Evolutionary conservation across 2,113 vertebrate species (phyloP).

Genomic region (Aldabrachelys gigantea): DNA sequence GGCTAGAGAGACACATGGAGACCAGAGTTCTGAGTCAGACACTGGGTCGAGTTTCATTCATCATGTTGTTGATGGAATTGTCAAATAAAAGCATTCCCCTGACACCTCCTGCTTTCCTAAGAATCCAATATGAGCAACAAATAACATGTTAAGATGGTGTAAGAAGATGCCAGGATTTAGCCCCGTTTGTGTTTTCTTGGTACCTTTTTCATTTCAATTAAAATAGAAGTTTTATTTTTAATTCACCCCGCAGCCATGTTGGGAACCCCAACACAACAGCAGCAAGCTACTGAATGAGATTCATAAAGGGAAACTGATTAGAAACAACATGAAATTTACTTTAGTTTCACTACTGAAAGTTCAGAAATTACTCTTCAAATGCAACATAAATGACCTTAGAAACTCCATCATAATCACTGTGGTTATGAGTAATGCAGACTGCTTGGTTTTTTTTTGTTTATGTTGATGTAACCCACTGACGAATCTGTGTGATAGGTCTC

Average conservation of each 20-base stretch:
- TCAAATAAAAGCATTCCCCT: neutral
- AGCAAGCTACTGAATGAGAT: fast-evolving
- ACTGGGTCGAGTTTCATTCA: neutral
- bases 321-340: neutral
- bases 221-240: neutral
- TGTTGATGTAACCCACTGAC: fast-evolving
- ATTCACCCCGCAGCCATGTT: neutral
- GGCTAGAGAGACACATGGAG: neutral
- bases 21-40: neutral
- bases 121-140: fast-evolving
- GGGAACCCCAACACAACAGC: neutral
- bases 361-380: neutral
- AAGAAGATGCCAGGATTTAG: no score
- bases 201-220: neutral
- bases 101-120: neutral
- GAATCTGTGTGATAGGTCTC: no score
- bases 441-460: neutral
- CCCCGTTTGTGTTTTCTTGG: fast-evolving
- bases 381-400: neutral
- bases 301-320: fast-evolving
- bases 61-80: neutral
- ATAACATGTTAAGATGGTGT: neutral
- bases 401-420: neutral
- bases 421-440: neutral
- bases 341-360: fast-evolving